Evolutionary conservation across 2,797 vertebrate genomes (phyloP).

Genomic region (Melanotaenia trifasciata): DNA sequence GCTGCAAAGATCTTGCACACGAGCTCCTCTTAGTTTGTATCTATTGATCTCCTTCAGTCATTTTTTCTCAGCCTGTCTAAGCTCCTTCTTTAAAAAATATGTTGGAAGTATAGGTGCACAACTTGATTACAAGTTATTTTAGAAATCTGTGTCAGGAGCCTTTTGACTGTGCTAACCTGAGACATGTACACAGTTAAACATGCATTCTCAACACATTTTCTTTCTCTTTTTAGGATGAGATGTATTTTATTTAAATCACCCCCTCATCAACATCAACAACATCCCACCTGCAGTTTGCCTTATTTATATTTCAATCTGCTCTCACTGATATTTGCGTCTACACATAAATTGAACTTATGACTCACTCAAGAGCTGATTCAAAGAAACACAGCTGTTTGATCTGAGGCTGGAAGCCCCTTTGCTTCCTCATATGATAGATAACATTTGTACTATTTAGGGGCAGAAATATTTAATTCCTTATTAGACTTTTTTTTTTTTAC

Average conservation of each 20-base stretch:
- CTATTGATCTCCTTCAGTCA: not conserved
- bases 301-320: not conserved
- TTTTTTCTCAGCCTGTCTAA: not conserved
- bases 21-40: not conserved
- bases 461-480: not conserved
- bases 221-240: not conserved
- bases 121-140: not conserved
- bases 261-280: not conserved
- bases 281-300: constrained; percentile 8
- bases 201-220: not conserved
- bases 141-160: not conserved
- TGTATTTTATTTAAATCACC: not conserved
- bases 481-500: not conserved
- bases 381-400: constrained; percentile 8
- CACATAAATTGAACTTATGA: constrained; percentile 1
- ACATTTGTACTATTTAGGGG: not conserved
- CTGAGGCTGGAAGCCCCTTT: not conserved
- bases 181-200: not conserved
- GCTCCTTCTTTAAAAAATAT: not conserved
- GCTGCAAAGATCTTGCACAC: not conserved
- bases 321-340: not conserved
- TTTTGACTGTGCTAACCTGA: not conserved
- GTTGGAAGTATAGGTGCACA: not conserved
- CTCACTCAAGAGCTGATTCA: not conserved
- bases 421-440: not conserved